phyloP scores from a whole-genome alignment of 2,797 vertebrate genomes.

The Sphenopsis melanotis region DNA sequence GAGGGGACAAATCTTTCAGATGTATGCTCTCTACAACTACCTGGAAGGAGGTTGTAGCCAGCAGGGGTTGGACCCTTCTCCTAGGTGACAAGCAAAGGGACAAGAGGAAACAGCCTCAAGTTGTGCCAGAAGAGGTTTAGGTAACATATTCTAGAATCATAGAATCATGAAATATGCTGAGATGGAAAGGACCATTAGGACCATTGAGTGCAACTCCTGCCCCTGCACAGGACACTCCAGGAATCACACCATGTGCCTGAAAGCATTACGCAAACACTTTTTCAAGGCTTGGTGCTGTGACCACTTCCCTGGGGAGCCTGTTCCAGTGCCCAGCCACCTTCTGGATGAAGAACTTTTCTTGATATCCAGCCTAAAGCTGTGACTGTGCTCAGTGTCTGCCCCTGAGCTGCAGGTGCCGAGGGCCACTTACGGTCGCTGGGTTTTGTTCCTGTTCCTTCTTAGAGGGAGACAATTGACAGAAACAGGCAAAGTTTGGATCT shows the following conservation, averaged over 20 bases:
- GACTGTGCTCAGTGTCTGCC: background rate
- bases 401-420: background rate
- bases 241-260: background rate
- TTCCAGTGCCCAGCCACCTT: background rate
- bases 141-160: background rate
- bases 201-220: background rate
- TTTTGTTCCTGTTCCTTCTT: background rate
- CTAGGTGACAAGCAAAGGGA: background rate
- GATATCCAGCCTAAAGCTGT: background rate
- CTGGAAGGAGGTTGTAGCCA: background rate
- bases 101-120: background rate
- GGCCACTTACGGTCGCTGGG: background rate
- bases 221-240: background rate
- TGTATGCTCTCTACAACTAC: fast-evolving
- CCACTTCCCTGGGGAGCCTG: background rate
- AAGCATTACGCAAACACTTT: background rate
- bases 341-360: background rate
- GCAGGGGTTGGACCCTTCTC: too few relatives aligned
- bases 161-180: background rate
- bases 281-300: background rate
- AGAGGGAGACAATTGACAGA: background rate
- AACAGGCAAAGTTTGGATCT: background rate
- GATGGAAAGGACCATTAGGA: background rate
- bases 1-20: background rate
- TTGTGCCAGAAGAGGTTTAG: background rate